Base-by-base conservation (phyloP, 2,888 invertebrate genomes). In the Orthonychiurus folsomi region DNA sequence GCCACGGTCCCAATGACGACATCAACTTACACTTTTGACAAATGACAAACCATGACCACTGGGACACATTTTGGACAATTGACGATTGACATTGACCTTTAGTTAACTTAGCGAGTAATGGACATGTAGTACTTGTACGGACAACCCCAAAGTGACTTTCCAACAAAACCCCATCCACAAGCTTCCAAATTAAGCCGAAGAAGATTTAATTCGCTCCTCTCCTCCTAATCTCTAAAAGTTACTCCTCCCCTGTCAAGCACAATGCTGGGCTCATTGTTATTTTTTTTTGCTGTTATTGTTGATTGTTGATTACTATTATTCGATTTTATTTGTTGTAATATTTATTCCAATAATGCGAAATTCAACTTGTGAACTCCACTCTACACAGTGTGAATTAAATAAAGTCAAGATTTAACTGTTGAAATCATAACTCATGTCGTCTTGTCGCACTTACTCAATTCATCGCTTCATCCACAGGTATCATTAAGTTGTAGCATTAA, bases 211-310 rank as follows among this genome's bases (percentile, higher is more conserved):
- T 23, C 9, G 50, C 50, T 25, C 9, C n/a, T n/a, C 21, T 50
- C 2, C 9, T 25, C 50, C 48, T 57, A n/a, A 21, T 5, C 3
- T 12, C n/a, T 9, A 59, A 23, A 20, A 2, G 23, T 23, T 25
- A 23, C 9, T 20, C 57, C 57, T 57, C 28, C 47, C 15, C 3
- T 21, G 58, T 21, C 37, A n/a, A 53, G 21, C 54, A 63, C 64
- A 68, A 70, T 70, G 70, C 69, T 70, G 69, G n/a, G 69, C 69
- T 71, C 69, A 71, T 71, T 71, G 69, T 71, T 71, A 52, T 52
- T 52, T 12, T 67, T 64, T 65, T 66, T 61, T 64, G 67, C 64
- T 65, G 56, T 64, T 63, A 62, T 66, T 68, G 67, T 69, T 68
- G 58, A 25, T 64, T 25, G 47, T 63, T 62, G 53, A 60, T 56